These are phyloP conservation scores for Anomalospiza imberbis DNA, from an alignment of 2,797 vertebrate species.

Conservation along the genomic window DNA sequence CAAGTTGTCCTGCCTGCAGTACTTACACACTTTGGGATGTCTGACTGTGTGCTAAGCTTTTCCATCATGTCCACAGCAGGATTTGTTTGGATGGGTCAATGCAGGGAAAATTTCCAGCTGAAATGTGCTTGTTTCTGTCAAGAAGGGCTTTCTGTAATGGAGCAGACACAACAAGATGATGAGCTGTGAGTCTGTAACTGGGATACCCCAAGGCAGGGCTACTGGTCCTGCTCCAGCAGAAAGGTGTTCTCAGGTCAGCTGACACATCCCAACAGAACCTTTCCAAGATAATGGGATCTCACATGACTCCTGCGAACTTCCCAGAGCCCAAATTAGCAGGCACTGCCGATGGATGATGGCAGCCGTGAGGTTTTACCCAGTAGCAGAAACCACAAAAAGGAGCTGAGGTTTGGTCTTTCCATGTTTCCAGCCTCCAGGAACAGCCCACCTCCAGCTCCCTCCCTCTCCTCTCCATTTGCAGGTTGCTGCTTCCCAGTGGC, in stretches of 20 bases:
- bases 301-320: background rate
- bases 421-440: rapidly evolving
- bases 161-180: background rate
- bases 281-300: background rate
- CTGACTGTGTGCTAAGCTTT: background rate
- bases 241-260: background rate
- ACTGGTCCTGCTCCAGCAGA: background rate
- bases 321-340: rapidly evolving
- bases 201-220: background rate
- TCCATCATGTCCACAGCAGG: background rate
- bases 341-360: background rate
- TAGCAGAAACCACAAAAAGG: background rate
- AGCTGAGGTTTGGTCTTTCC: background rate
- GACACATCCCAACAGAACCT: background rate
- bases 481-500: background rate
- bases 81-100: background rate
- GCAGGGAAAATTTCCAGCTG: background rate
- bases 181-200: background rate
- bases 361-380: background rate
- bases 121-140: background rate
- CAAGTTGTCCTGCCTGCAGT: background rate
- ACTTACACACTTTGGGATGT: background rate
- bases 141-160: rapidly evolving
- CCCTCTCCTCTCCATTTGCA: background rate
- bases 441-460: background rate